Percentiles rank a stretch among this genome's conserved stretches.
Conservation (phyloP, 2,797 vertebrate genomes). For the Aldrovandia affinis region DNA sequence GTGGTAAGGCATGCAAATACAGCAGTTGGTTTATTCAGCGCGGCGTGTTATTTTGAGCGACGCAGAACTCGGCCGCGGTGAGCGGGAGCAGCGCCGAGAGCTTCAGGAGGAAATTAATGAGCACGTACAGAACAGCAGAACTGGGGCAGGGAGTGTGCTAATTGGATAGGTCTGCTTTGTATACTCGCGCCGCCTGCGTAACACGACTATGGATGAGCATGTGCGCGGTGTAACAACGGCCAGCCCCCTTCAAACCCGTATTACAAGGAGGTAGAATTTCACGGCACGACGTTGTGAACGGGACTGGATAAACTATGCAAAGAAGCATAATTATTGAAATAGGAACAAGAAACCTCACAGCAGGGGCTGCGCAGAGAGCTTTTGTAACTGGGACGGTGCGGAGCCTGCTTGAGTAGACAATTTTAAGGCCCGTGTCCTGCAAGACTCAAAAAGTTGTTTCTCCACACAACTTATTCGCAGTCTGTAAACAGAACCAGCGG, state of each 20-base stretch:
- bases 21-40: not conserved
- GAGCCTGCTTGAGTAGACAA: not conserved
- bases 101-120: not conserved
- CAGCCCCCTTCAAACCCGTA: not conserved
- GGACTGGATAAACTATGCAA: not conserved
- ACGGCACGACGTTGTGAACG: not conserved
- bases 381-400: not conserved
- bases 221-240: too few species aligned
- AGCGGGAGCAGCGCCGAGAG: not conserved
- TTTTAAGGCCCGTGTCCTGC: not conserved
- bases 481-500: not conserved
- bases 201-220: not conserved
- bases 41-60: not conserved
- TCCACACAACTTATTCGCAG: not conserved
- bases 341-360: not conserved
- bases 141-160: conserved; percentile 22
- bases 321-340: not conserved
- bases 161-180: conserved; percentile 8
- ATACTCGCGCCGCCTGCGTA: not conserved
- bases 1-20: not conserved
- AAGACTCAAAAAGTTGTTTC: not conserved
- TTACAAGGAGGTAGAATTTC: not conserved
- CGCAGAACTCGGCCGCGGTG: not conserved
- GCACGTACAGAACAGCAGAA: conserved; percentile 6
- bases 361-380: not conserved